Percentiles rank a stretch among this genome's conserved stretches.
Conservation (phyloP, 2,888 invertebrate species). For the Dorcus parallelipipedus region DNA sequence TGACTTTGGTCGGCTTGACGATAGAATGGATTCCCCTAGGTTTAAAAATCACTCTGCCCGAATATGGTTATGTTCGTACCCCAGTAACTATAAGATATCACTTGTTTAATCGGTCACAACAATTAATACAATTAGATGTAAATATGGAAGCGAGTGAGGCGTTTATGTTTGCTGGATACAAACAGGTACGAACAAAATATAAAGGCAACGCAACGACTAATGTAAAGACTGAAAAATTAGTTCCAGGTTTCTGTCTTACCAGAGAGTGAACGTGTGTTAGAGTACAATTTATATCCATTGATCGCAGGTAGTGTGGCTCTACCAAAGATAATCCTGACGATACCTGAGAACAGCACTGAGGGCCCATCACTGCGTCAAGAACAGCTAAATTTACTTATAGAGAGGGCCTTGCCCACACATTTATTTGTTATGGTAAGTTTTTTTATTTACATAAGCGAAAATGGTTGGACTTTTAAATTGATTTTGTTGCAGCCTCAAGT, state of each 20-base stretch:
- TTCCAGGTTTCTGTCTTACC: conserved; percentile 60
- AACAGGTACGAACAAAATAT: conserved; percentile 59
- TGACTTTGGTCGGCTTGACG: conserved; percentile 46
- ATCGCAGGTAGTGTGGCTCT: conserved; percentile 70
- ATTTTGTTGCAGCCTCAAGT: conserved; percentile 36
- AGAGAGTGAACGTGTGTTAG: conserved; percentile 57
- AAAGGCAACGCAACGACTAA: not conserved
- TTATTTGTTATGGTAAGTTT: conserved; percentile 62
- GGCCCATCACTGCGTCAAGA: conserved; percentile 47
- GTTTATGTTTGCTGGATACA: conserved; percentile 94
- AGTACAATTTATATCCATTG: conserved; percentile 78
- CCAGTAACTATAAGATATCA: conserved; percentile 69
- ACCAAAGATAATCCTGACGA: conserved; percentile 58
- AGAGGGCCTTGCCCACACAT: conserved; percentile 61
- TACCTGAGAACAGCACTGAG: conserved; percentile 48
- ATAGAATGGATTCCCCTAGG: conserved; percentile 62
- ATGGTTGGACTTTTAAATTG: conserved; percentile 3
- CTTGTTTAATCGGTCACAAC: conserved; percentile 68
- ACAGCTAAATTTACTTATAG: conserved; percentile 55
- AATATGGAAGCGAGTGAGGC: conserved; percentile 81
- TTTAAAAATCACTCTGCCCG: conserved; percentile 63
- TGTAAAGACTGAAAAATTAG: conserved; percentile 30
- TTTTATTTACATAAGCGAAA: not conserved
- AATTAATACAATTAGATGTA: conserved; percentile 68
- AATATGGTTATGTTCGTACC: conserved; percentile 70